These are phyloP conservation scores for Pollenia labialis DNA, from an alignment of 2,888 invertebrate species.

Conservation along the genomic window DNA sequence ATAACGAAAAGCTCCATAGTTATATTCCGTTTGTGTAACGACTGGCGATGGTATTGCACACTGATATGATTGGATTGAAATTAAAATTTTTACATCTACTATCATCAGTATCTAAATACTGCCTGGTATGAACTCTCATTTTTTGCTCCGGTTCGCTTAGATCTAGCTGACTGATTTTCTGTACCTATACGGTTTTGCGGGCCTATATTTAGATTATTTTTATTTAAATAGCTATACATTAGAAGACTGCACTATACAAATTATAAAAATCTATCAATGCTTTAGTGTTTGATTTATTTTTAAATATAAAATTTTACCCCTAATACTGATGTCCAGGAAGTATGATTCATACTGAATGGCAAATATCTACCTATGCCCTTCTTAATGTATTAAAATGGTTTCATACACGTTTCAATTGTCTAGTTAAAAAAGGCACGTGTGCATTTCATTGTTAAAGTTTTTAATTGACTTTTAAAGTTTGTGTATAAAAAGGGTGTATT, in stretches of 20 bases:
- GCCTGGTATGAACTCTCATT: background rate
- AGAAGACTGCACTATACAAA: no score
- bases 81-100: background rate
- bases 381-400: background rate
- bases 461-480: constrained; percentile 28
- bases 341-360: background rate
- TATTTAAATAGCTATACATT: background rate
- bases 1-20: constrained; percentile 2
- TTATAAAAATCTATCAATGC: constrained; percentile 12
- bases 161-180: background rate
- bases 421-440: constrained; percentile 35
- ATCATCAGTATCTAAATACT: background rate
- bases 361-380: background rate
- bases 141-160: background rate
- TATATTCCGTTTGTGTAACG: background rate
- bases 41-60: background rate
- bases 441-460: constrained; percentile 10
- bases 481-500: constrained; percentile 9
- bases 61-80: background rate
- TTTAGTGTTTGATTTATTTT: constrained; percentile 16
- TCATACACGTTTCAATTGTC: background rate
- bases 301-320: background rate
- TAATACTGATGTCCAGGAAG: background rate
- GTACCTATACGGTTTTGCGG: constrained; percentile 16
- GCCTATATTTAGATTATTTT: constrained; percentile 45